Conservation (phyloP, 2,113 vertebrate genomes). For the sheep (Ovis aries) region DNA sequence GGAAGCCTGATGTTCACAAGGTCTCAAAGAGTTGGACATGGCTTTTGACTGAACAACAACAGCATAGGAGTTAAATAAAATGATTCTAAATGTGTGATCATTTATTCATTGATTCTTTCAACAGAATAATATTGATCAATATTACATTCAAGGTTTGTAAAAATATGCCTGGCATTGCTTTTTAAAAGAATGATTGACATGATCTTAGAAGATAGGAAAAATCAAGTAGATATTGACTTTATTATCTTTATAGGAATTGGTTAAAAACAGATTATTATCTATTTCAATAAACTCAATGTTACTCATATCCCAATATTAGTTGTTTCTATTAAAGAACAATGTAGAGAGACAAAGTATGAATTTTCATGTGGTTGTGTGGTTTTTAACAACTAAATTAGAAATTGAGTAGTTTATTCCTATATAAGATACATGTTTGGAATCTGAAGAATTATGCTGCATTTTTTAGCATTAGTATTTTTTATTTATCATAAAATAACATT, state of each 20-base stretch:
- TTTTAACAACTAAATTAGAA: slow-evolving; percentile 19
- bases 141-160: background rate
- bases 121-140: background rate
- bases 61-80: background rate
- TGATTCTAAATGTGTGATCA: background rate
- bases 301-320: background rate
- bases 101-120: background rate
- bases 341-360: background rate
- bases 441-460: background rate
- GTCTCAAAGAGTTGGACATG: background rate
- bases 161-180: background rate
- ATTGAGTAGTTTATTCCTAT: background rate
- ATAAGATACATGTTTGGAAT: background rate
- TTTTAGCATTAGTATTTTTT: background rate
- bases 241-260: background rate
- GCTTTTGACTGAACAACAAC: background rate
- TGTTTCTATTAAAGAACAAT: background rate
- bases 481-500: background rate
- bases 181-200: background rate
- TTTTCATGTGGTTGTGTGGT: background rate
- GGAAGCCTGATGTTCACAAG: background rate
- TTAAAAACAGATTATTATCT: background rate
- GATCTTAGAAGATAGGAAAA: background rate
- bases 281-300: background rate
- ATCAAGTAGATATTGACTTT: background rate